phyloP scores from a whole-genome alignment of 1,140 invertebrate genomes.

The Caenorhabditis remanei region DNA sequence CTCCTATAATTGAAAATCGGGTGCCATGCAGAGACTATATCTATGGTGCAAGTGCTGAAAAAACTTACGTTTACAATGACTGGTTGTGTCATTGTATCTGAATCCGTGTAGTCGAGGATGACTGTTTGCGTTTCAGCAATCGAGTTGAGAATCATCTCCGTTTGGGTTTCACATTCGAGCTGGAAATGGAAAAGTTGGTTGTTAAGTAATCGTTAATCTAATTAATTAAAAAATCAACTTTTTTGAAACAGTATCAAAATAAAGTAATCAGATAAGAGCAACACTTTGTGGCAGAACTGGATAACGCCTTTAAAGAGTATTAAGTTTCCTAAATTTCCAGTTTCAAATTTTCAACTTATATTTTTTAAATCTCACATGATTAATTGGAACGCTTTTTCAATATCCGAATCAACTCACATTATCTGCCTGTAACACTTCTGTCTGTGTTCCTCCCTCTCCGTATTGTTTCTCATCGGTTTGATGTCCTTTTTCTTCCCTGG shows the following conservation, averaged over 20 bases:
- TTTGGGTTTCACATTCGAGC: conserved; percentile 45
- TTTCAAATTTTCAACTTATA: no score
- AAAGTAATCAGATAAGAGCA: no score
- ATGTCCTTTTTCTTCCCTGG: conserved; percentile 72
- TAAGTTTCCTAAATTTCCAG: no score
- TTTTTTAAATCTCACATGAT: background rate
- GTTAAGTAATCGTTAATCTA: no score
- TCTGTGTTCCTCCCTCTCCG: conserved; percentile 67
- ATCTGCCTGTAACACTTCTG: conserved; percentile 50
- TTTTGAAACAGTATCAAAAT: no score
- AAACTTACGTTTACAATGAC: conserved; percentile 33
- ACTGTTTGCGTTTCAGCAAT: conserved; percentile 63
- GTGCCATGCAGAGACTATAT: conserved; percentile 47
- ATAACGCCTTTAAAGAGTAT: no score
- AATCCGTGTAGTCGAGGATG: conserved; percentile 57
- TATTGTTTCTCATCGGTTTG: conserved; percentile 69
- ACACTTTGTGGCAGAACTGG: no score
- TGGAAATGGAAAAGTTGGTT: background rate
- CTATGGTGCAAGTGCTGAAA: conserved; percentile 44
- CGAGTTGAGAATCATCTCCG: conserved; percentile 7
- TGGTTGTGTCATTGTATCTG: conserved; percentile 60
- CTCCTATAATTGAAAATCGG: conserved; percentile 62
- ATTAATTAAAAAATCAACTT: no score
- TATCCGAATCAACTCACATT: background rate
- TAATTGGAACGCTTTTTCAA: no score